Percentiles rank a stretch among this genome's conserved stretches.
These are phyloP conservation scores for Ariopsis seemanni DNA, from an alignment of 2,113 vertebrate species.

Conservation along the genomic window DNA sequence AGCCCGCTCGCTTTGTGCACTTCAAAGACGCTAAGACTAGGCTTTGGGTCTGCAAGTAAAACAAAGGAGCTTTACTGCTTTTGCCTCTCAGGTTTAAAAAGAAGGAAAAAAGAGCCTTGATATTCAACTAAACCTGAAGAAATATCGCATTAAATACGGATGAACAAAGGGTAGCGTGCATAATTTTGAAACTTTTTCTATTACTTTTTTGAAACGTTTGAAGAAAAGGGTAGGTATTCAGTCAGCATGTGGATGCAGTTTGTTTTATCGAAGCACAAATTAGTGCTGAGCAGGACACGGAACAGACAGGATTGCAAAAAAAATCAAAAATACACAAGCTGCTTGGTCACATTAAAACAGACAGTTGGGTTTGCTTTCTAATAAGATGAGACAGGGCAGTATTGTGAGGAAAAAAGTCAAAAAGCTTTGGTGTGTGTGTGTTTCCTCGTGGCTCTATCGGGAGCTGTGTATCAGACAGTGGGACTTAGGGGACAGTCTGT, in stretches of 20 bases:
- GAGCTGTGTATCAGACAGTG: conserved; percentile 59
- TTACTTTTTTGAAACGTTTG: neutral
- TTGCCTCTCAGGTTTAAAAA: conserved; percentile 59
- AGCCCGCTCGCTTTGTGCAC: conserved; percentile 72
- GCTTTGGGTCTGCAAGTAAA: conserved; percentile 64
- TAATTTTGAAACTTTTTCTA: conserved; percentile 27
- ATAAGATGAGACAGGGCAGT: neutral
- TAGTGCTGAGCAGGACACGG: neutral
- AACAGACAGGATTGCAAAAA: neutral
- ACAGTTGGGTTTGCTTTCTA: neutral
- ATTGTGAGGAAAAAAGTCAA: neutral
- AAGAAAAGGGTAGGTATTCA: neutral
- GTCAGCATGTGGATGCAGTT: neutral
- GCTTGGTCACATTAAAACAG: neutral
- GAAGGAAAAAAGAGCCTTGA: conserved; percentile 50
- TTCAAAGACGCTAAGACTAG: conserved; percentile 69
- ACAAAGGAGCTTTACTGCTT: conserved; percentile 59
- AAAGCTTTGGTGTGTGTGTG: neutral
- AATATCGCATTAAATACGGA: conserved; percentile 52
- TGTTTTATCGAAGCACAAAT: neutral
- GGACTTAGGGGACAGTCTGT: conserved; percentile 57
- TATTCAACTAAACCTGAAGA: conserved; percentile 58
- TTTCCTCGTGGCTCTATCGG: neutral
- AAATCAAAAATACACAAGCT: neutral
- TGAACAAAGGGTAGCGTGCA: conserved; percentile 9